phyloP scores from a whole-genome alignment of 2,113 vertebrate genomes.

The Melanotaenia duboulayi region DNA sequence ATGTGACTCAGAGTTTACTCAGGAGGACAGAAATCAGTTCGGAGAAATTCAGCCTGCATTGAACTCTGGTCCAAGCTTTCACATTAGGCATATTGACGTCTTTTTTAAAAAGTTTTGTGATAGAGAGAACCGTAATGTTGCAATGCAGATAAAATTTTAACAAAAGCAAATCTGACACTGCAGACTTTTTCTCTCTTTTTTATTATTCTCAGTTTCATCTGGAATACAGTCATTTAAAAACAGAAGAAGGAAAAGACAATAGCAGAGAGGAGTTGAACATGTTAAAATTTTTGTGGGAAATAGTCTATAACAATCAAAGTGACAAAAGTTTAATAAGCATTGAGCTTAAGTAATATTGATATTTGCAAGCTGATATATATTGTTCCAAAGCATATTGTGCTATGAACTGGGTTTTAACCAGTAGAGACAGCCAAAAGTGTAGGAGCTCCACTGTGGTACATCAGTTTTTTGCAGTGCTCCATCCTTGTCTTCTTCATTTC shows the following conservation, averaged over 20 bases:
- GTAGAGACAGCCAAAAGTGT: conserved; percentile 61
- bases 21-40: no score
- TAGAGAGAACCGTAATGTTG: not conserved
- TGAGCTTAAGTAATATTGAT: not conserved
- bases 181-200: not conserved
- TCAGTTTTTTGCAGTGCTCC: conserved; percentile 68
- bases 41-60: no score
- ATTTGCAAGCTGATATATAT: not conserved
- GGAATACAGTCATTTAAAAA: not conserved
- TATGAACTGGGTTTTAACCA: not conserved
- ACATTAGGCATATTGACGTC: no score
- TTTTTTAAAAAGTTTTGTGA: no score
- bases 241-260: not conserved
- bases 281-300: not conserved
- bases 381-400: not conserved
- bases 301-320: not conserved
- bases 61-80: no score
- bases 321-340: not conserved
- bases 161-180: not conserved
- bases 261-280: not conserved
- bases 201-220: not conserved
- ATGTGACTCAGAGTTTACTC: no score
- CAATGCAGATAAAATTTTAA: not conserved
- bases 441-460: conserved; percentile 70
- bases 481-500: conserved; percentile 44